These are phyloP conservation scores for Pholis gunnellus DNA, from an alignment of 2,113 vertebrate genomes.

Conservation along the genomic window DNA sequence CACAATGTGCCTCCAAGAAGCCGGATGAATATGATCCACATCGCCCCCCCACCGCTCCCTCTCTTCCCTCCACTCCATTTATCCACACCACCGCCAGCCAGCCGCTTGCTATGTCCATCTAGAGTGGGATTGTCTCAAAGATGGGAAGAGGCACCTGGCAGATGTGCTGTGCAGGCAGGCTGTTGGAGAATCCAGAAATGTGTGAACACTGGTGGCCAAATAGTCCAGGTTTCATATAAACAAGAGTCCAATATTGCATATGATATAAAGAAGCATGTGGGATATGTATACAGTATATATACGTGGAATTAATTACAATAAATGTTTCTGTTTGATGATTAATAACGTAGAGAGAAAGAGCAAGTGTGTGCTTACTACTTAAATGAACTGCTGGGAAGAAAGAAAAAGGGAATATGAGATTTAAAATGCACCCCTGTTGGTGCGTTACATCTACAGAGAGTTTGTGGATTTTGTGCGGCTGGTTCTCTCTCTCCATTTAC, in stretches of 20 bases:
- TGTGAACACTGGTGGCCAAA: neutral
- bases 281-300: too few species aligned
- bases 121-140: constrained; percentile 21
- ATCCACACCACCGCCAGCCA: constrained; percentile 32
- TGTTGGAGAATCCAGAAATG: constrained; percentile 11
- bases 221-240: constrained; percentile 4
- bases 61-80: constrained; percentile 11
- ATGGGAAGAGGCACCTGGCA: constrained; percentile 40
- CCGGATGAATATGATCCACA: neutral
- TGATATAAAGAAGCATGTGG: constrained; percentile 1
- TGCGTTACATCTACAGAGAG: neutral
- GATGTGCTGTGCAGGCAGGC: constrained; percentile 6
- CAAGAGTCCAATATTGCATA: neutral
- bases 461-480: neutral
- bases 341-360: neutral
- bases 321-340: neutral
- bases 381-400: neutral
- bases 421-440: neutral
- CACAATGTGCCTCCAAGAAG: neutral
- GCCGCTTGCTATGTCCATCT: constrained; percentile 10
- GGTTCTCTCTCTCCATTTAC: neutral
- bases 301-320: neutral
- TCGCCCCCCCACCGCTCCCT: neutral
- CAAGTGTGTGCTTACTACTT: too few species aligned
- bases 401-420: neutral